Evolutionary conservation across 2,797 vertebrate genomes (phyloP).

Genomic region (Falco columbarius): DNA sequence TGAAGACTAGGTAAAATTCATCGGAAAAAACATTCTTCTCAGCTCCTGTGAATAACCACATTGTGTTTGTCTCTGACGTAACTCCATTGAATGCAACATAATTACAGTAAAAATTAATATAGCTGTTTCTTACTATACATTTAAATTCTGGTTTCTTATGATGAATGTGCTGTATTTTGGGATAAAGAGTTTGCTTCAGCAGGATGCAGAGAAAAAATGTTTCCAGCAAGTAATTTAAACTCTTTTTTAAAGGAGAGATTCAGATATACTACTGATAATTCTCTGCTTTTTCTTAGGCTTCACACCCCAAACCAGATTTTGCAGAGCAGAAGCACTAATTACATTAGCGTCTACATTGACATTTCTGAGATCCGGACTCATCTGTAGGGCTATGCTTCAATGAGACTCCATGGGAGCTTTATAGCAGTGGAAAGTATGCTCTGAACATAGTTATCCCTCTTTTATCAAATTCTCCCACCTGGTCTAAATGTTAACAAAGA

Average conservation of each 20-base stretch:
- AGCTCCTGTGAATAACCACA: background rate
- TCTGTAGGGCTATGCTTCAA: background rate
- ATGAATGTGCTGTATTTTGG: background rate
- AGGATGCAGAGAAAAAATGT: background rate
- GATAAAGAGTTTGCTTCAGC: background rate
- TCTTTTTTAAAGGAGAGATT: background rate
- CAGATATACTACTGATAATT: background rate
- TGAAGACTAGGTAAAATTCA: background rate
- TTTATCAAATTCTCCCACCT: background rate
- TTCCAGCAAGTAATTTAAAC: background rate
- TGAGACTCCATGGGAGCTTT: background rate
- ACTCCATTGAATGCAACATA: background rate
- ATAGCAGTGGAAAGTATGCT: background rate
- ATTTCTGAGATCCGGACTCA: background rate
- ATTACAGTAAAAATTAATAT: background rate
- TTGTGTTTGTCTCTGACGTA: background rate
- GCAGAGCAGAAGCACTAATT: background rate
- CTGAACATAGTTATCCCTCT: background rate
- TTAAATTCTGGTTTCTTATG: background rate
- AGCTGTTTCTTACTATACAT: background rate
- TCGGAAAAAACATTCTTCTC: background rate
- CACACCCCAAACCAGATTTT: background rate
- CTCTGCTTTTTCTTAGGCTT: background rate
- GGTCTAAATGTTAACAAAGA: background rate
- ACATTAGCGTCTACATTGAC: background rate